Base-by-base conservation (phyloP, 2,888 invertebrate genomes). In the Catocala sponsa region DNA sequence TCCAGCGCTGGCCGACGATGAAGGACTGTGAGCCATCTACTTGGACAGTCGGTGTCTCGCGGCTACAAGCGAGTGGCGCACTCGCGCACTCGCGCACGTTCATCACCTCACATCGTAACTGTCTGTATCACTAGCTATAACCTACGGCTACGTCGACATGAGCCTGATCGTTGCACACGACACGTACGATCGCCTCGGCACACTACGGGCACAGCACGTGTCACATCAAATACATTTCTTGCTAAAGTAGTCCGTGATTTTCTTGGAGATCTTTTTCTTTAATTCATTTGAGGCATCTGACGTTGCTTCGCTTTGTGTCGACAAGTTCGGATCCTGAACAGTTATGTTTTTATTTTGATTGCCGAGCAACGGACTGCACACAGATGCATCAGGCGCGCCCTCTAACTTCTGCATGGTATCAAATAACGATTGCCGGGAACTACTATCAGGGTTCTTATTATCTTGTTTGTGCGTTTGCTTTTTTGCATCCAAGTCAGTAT, bases 191-290 rank as follows among this genome's bases (percentile, higher is more conserved):
- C 5, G 4, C 12, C 13, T 15, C 12, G 13, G 11, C 2, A 9
- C 12, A 59, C 42, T 43, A 11, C n/a, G n/a, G n/a, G n/a, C n/a
- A n/a, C 46, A 55, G n/a, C 44, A 55, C 6, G 33, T 46, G 6
- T 47, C 43, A 6, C 51, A 80, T 87, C 82, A 88, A 73, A 74
- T 74, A 1, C 84, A 65, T 70, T 89, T 91, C 74, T 89, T 92
- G 65, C 83, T 80, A 65, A 93, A 94, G 72, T 92, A 94, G 75
- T 94, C 92, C 0, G 94, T 93, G 32, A 94, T 94, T 85, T 91
- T 92, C 56, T 76, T 89, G 7, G 83, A 79, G 6, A 89, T 80
- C 70, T 81, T 90, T 74, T 86, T 92, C 70, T 92, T 92, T 0
- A 81, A 68, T 42, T 90, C 89, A 4, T 84, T 65, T 0, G 84